Percentiles rank a stretch among this genome's conserved stretches.
These are phyloP conservation scores for Galeruca laticollis DNA, from an alignment of 2,888 invertebrate genomes.

Conservation along the genomic window DNA sequence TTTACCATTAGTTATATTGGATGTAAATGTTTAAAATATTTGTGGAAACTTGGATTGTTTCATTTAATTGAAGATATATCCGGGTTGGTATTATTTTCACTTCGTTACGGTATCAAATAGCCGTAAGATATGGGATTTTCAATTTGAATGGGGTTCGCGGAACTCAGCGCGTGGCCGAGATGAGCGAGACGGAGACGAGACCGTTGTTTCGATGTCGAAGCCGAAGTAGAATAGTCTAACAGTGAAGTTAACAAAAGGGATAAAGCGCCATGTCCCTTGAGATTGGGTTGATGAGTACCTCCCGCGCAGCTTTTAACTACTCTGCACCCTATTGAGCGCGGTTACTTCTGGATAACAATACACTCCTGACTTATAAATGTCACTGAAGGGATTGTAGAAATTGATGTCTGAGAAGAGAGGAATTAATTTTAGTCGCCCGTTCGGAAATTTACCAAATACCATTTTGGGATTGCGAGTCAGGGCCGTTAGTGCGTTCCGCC, in stretches of 20 bases:
- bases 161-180: constrained; percentile 4
- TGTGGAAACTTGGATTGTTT: too few species aligned
- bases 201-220: not conserved
- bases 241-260: constrained; percentile 44
- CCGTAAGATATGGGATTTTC: constrained; percentile 8
- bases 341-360: constrained; percentile 66
- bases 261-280: constrained; percentile 57
- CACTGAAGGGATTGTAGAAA: constrained; percentile 65
- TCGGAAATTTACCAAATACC: constrained; percentile 65
- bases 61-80: too few species aligned
- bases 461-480: constrained; percentile 58
- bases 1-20: too few species aligned
- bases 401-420: constrained; percentile 65
- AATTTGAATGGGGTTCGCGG: constrained; percentile 7
- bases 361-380: constrained; percentile 67
- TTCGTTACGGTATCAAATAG: constrained; percentile 1
- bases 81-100: not conserved
- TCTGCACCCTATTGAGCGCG: constrained; percentile 62
- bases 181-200: constrained; percentile 1
- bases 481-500: constrained; percentile 51
- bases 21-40: too few species aligned
- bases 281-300: constrained; percentile 64
- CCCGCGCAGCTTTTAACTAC: constrained; percentile 65
- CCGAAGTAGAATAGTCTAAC: constrained; percentile 17
- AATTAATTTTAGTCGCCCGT: constrained; percentile 66